Evolutionary conservation across 2,113 vertebrate species (phyloP), one percentile per base, ranked within the genome.

Genomic region (Emydura subglobosa): DNA sequence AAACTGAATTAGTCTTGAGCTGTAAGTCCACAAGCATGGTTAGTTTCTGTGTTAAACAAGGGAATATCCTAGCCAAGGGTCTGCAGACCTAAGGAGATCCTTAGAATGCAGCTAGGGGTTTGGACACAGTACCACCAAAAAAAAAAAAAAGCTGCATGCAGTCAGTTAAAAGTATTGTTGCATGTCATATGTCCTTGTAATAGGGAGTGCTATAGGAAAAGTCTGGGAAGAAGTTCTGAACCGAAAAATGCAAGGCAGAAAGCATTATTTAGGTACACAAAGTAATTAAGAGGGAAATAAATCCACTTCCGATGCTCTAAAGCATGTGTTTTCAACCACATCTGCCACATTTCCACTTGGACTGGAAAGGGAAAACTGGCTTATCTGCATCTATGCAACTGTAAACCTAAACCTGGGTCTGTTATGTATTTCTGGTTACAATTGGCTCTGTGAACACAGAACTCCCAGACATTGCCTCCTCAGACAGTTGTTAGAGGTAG

Each of bases 321-420:
- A 90, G 65, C 87, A 94, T 24, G 19, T 25, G 65, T 81, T 87
- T 86, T 82, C 80, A 10, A 59, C n/a, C 57, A 82, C 91, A 92
- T 25, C 85, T 79, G 74, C 87, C 91, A 80, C 90, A 87, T 65
- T 97, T 95, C 90, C 93, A 90, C 27, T 90, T 42, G 79, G 90
- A 85, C 1, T 42, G 50, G 79, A 83, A 91, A 95, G 42, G 82
- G 81, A 91, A 93, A 93, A 54, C 61, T 93, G 85, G 86, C 87
- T 94, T 81, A 85, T 50, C n/a, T 44, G 44, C 5, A 21, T 82
- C 11, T 79, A 91, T 79, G 21, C 81, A 79, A 85, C 85, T 81
- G 39, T 1, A 49, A 79, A 76, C 83, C 54, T 85, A 81, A 80
- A 61, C 34, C 39, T 51, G 17, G 84, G 31, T 39, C 79, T 78